Evolutionary conservation across 2,113 vertebrate genomes (phyloP).

Genomic region (Chelonoidis abingdonii): DNA sequence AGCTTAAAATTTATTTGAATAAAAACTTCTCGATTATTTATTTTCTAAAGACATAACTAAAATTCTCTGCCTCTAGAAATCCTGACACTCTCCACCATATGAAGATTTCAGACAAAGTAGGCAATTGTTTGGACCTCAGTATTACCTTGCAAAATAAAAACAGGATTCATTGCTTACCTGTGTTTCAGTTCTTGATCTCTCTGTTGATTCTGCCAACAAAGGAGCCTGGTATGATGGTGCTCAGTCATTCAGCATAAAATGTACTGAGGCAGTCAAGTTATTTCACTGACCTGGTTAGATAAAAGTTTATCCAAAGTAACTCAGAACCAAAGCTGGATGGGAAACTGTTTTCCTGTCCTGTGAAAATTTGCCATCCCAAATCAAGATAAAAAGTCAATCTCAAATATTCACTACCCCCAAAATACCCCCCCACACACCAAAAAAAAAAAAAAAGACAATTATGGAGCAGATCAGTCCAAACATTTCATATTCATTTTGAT

Average conservation of each 20-base stretch:
- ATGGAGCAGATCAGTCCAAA: too few relatives aligned
- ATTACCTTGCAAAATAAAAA: not conserved
- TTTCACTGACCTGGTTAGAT: not conserved
- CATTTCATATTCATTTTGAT: too few relatives aligned
- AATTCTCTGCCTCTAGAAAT: not conserved
- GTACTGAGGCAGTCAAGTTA: not conserved
- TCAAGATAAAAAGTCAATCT: too few relatives aligned
- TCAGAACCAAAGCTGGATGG: not conserved
- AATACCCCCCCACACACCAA: fast-evolving
- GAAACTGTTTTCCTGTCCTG: too few relatives aligned
- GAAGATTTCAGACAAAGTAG: not conserved
- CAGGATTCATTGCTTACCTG: not conserved
- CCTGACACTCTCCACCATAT: not conserved
- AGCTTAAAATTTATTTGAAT: not conserved
- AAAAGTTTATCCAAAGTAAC: not conserved
- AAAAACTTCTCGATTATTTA: not conserved
- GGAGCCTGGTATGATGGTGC: not conserved
- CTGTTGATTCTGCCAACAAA: not conserved
- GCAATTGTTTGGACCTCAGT: not conserved
- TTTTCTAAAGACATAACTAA: not conserved
- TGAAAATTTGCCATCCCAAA: too few relatives aligned
- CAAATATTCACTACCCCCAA: too few relatives aligned
- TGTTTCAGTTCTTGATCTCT: not conserved
- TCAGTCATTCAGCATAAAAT: fast-evolving
- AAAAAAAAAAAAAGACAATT: too few relatives aligned